phyloP scores from a whole-genome alignment of 2,113 vertebrate species.

The Centropus bengalensis region DNA sequence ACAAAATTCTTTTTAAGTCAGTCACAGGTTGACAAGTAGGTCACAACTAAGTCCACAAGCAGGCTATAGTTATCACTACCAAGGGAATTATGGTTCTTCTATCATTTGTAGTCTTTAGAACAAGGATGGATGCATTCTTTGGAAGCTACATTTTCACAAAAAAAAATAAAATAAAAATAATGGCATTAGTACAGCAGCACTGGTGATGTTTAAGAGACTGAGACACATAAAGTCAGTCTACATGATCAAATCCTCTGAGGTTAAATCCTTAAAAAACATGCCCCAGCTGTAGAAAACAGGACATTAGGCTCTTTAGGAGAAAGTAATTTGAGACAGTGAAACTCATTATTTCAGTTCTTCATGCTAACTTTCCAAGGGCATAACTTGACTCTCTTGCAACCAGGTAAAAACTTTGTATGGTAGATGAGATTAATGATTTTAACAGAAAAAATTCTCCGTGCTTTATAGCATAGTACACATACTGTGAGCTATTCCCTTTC shows the following conservation, averaged over 20 bases:
- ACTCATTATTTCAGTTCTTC: neutral
- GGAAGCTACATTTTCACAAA: neutral
- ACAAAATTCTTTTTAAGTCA: constrained; percentile 13
- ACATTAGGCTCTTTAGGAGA: neutral
- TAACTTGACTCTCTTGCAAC: neutral
- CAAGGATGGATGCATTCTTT: neutral
- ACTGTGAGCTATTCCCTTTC: neutral
- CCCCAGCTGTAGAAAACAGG: neutral
- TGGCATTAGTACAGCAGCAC: neutral
- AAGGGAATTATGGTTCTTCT: neutral
- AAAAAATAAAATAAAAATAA: neutral
- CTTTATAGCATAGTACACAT: neutral
- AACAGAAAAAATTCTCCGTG: neutral
- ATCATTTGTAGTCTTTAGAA: neutral
- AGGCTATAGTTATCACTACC: neutral
- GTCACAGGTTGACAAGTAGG: neutral
- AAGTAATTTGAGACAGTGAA: neutral
- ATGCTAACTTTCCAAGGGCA: neutral
- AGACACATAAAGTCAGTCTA: neutral
- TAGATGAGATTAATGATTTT: neutral
- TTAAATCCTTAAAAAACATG: neutral
- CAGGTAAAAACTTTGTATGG: neutral
- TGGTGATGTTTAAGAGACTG: neutral
- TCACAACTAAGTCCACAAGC: neutral
- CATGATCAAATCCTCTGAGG: accelerated